phyloP scores from a whole-genome alignment of 2,113 vertebrate species.

The Clinocottus analis region DNA sequence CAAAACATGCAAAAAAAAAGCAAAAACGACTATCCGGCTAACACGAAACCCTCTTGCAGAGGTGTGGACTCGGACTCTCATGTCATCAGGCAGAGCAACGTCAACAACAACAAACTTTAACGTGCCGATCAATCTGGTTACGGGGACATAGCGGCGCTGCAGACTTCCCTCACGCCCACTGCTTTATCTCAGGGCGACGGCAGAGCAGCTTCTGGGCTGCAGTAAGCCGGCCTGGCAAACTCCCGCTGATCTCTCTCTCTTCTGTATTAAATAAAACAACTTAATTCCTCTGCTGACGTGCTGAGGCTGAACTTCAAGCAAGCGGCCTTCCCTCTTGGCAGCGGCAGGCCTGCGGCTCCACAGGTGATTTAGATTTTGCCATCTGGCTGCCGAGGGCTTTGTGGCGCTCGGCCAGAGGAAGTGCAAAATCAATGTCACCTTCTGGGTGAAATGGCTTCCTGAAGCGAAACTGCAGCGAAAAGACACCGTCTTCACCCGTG shows the following conservation, averaged over 20 bases:
- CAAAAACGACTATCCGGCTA: background rate
- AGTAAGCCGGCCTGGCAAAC: slow-evolving; percentile 32
- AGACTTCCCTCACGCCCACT: background rate
- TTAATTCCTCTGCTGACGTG: slow-evolving; percentile 45
- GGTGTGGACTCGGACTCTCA: background rate
- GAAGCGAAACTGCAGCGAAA: accelerated
- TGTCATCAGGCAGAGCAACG: background rate
- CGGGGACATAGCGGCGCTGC: background rate
- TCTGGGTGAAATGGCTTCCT: background rate
- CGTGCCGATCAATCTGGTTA: background rate
- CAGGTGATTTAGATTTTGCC: slow-evolving; percentile 50
- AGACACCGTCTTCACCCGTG: background rate
- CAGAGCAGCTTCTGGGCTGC: background rate
- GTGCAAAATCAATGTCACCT: slow-evolving; percentile 13
- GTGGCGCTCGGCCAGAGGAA: slow-evolving; percentile 13
- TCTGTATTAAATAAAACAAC: slow-evolving; percentile 47
- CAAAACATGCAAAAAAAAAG: background rate
- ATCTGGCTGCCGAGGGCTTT: slow-evolving; percentile 32
- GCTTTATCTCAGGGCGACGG: slow-evolving; percentile 12
- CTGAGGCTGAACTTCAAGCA: slow-evolving; percentile 24
- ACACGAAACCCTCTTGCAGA: background rate
- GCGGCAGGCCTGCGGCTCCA: background rate
- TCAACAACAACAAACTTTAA: background rate
- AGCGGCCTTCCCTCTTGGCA: slow-evolving; percentile 23
- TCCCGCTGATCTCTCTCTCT: slow-evolving; percentile 35